Conservation (phyloP, 2,888 invertebrate genomes). For the Platycheirus rosarum region DNA sequence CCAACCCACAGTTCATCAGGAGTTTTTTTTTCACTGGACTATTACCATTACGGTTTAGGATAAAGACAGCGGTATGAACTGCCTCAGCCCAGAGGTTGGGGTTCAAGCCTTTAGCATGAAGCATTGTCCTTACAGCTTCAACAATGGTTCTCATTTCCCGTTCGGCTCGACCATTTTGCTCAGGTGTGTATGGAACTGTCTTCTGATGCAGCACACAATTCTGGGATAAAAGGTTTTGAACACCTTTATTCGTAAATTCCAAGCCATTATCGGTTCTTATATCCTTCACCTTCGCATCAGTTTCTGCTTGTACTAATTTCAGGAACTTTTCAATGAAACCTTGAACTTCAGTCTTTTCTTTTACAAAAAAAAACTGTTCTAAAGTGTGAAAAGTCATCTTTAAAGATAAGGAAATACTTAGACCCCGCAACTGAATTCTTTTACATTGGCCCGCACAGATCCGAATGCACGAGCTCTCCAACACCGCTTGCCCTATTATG, state of each 20-base stretch:
- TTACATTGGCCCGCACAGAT: neutral
- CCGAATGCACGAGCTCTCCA: too few relatives aligned
- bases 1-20: too few relatives aligned
- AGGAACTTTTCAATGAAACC: neutral
- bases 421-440: conserved; percentile 10
- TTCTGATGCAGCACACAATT: conserved; percentile 75
- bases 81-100: conserved; percentile 80
- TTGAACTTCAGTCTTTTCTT: conserved; percentile 8
- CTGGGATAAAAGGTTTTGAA: conserved; percentile 71
- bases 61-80: conserved; percentile 77
- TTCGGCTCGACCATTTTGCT: too few relatives aligned
- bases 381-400: too few relatives aligned
- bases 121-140: conserved; percentile 77
- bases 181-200: conserved; percentile 76
- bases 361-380: too few relatives aligned
- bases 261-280: conserved; percentile 76
- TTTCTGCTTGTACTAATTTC: neutral
- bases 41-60: conserved; percentile 77
- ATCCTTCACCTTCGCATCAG: conserved; percentile 41
- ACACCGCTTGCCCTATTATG: too few relatives aligned
- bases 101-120: conserved; percentile 42
- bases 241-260: conserved; percentile 75
- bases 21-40: conserved; percentile 72
- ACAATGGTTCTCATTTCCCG: too few relatives aligned
- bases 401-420: conserved; percentile 5